Evolutionary conservation across 2,797 vertebrate genomes (phyloP).

Genomic region (Sarcophilus harrisii): DNA sequence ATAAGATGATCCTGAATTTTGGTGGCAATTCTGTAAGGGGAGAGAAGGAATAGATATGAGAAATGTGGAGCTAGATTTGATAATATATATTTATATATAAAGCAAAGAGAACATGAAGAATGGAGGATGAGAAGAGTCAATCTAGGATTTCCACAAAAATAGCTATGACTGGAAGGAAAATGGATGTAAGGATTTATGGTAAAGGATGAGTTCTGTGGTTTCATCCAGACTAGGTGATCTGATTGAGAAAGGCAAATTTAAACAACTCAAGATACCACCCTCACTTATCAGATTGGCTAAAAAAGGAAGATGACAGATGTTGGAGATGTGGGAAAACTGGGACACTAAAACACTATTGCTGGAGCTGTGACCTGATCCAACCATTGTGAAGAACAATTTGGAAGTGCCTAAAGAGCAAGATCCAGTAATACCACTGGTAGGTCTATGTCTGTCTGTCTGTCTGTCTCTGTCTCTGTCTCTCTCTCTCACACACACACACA

Average conservation of each 20-base stretch:
- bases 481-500: too few species aligned
- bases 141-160: background rate
- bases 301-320: background rate
- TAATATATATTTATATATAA: background rate
- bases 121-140: background rate
- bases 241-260: background rate
- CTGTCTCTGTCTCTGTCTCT: too few species aligned
- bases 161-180: background rate
- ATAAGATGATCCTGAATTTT: background rate
- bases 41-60: background rate
- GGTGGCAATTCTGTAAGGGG: background rate
- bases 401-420: background rate
- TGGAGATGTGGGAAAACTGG: background rate
- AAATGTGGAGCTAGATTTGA: background rate
- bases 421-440: background rate
- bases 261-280: background rate
- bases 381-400: background rate
- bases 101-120: background rate
- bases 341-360: background rate
- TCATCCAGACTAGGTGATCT: background rate
- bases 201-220: background rate
- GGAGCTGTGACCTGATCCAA: background rate
- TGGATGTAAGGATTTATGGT: background rate
- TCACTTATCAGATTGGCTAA: background rate
- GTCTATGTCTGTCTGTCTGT: too few species aligned